These are phyloP conservation scores for Drosophila pandora DNA, from an alignment of 1,140 invertebrate species.

Conservation along the genomic window DNA sequence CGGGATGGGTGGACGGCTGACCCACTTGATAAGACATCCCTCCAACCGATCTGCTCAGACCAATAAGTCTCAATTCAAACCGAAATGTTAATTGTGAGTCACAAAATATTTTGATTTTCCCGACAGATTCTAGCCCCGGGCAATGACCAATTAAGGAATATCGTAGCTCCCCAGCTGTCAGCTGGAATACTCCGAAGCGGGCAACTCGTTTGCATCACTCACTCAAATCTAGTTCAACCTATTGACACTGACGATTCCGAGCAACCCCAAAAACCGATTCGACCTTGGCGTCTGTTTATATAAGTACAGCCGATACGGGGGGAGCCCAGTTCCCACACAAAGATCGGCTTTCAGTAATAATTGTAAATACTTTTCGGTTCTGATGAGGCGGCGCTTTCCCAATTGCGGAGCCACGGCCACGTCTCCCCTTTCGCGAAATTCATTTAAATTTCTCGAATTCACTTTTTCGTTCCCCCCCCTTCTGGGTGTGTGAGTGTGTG, in stretches of 20 bases:
- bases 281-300: slow-evolving; percentile 32
- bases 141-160: slow-evolving; percentile 33
- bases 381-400: slow-evolving; percentile 34
- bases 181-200: slow-evolving; percentile 41
- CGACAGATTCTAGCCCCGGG: background rate
- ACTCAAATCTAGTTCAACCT: slow-evolving; percentile 33
- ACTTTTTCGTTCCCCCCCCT: slow-evolving; percentile 16
- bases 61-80: slow-evolving; percentile 27
- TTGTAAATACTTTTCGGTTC: slow-evolving; percentile 28
- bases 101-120: slow-evolving; percentile 38
- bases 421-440: slow-evolving; percentile 31
- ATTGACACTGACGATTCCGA: slow-evolving; percentile 29
- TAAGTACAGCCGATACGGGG: slow-evolving; percentile 4
- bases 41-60: slow-evolving; percentile 1
- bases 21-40: slow-evolving; percentile 39
- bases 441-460: slow-evolving; percentile 51
- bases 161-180: slow-evolving; percentile 44
- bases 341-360: slow-evolving; percentile 44
- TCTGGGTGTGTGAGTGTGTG: background rate
- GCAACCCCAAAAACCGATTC: slow-evolving; percentile 36
- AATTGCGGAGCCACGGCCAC: slow-evolving; percentile 28
- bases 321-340: slow-evolving; percentile 43
- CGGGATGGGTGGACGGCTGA: slow-evolving; percentile 5
- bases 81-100: slow-evolving; percentile 39
- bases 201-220: slow-evolving; percentile 20